Evolutionary conservation across 1,140 invertebrate species (phyloP), one percentile per base, ranked within the genome.

Genomic region (Doryteuthis pealeii): DNA sequence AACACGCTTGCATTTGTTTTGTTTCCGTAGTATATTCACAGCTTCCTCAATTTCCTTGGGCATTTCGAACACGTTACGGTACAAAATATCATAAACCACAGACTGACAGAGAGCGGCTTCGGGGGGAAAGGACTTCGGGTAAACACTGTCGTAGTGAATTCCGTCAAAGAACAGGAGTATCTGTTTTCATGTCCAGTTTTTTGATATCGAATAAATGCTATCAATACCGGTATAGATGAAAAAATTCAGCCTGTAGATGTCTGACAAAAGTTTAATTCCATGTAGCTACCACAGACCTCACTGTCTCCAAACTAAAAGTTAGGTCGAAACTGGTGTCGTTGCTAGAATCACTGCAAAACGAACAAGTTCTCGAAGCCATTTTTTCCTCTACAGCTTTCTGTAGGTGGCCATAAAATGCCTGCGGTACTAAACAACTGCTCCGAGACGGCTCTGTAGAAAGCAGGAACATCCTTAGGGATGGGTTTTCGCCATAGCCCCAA

Each of bases 401-500:
- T 68, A 68, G 32, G 32, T 68, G 66, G 28, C 30, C 66, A 68
- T 68, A 22, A 32, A 68, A 68, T 68, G 66, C 32, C 22, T 68
- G 66, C 6, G 66, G n/a, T 68, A 22, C 31, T 33, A 32, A 68
- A 68, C 28, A 68, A 32, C 84, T 94, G 93, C 88, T 96, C 94
- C 32, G 93, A 92, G 31, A 95, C 90, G 26, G 92, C 93, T 77
- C 94, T 89, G 85, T 95, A 96, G 30, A 95, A 89, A 79, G 93
- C 95, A 28, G 92, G 93, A 33, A 93, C 91, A 89, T 96, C 94
- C 79, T 91, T 91, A 62, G 94, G 93, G 45, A 92, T 92, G 80
- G 93, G 91, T 89, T 95, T 95, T 76, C 94, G 90, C 81, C 93
- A 94, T 81, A 92, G 92, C 66, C 92, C 92, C 18, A 68, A 33